Evolutionary conservation across 2,888 invertebrate genomes (phyloP).

Genomic region (Gryllus longicercus): DNA sequence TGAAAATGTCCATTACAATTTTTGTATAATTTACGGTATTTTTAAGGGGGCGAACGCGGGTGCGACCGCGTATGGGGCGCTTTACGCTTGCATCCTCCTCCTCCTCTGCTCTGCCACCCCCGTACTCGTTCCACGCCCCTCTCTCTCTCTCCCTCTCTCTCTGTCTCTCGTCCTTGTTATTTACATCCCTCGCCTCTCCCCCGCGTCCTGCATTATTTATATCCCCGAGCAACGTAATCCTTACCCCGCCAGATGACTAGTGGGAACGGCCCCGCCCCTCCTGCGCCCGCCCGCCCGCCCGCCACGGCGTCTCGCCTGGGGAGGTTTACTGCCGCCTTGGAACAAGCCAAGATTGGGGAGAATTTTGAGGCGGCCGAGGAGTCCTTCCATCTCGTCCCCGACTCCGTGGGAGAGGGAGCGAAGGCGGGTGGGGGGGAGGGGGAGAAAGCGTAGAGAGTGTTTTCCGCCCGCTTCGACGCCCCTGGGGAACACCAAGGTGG

Average conservation of each 20-base stretch:
- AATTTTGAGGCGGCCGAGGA: not conserved
- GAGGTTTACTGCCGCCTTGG: not conserved
- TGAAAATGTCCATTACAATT: constrained; percentile 9
- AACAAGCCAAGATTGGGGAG: constrained; percentile 10
- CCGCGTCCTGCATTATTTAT: not conserved
- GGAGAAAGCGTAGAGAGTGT: not conserved
- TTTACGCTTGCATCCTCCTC: not conserved
- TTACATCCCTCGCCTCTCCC: not conserved
- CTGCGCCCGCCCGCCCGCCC: not conserved
- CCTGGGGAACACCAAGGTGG: too few species aligned
- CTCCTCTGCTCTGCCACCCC: not conserved
- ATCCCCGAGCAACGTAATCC: constrained; percentile 8
- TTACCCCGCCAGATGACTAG: constrained; percentile 8
- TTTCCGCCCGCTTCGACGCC: not conserved
- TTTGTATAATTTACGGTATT: constrained; percentile 10
- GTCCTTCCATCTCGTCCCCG: not conserved
- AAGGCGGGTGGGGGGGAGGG: too few species aligned
- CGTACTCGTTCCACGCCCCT: not conserved
- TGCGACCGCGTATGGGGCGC: not conserved
- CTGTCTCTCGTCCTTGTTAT: not conserved
- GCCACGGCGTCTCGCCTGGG: not conserved
- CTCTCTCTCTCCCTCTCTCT: not conserved
- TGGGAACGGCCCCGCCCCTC: not conserved
- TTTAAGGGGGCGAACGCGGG: not conserved
- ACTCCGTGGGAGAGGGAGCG: not conserved